phyloP scores from a whole-genome alignment of 1,140 invertebrate genomes.

The Neuroterus valhalla region DNA sequence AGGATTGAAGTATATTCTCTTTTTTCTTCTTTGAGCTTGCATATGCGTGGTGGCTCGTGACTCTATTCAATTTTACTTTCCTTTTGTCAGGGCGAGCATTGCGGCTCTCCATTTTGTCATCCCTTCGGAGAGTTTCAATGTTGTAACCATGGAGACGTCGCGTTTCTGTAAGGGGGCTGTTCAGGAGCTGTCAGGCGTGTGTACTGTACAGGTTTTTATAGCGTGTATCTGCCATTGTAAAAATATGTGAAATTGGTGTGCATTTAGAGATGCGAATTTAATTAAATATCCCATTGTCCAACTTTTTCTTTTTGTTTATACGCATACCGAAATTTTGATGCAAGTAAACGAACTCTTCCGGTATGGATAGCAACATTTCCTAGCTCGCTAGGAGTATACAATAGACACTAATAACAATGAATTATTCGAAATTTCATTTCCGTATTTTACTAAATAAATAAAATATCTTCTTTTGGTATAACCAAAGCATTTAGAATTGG shows the following conservation, averaged over 20 bases:
- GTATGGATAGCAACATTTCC: too few species aligned
- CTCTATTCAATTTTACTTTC: slow-evolving; percentile 44
- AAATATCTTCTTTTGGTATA: too few species aligned
- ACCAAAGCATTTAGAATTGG: too few species aligned
- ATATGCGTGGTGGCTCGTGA: background rate
- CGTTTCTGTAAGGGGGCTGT: slow-evolving; percentile 71
- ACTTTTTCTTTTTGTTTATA: background rate
- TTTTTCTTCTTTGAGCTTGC: slow-evolving; percentile 3
- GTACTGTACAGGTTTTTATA: slow-evolving; percentile 53
- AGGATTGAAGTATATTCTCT: background rate
- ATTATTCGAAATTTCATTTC: too few species aligned
- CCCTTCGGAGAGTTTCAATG: slow-evolving; percentile 72
- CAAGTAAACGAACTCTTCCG: too few species aligned
- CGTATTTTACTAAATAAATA: too few species aligned
- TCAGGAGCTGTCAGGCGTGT: slow-evolving; percentile 63
- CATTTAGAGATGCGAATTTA: slow-evolving; percentile 48
- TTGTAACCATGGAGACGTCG: slow-evolving; percentile 75
- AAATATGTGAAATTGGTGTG: slow-evolving; percentile 50
- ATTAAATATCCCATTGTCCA: slow-evolving; percentile 38
- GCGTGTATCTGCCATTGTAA: slow-evolving; percentile 63
- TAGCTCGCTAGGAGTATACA: too few species aligned
- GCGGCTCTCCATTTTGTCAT: slow-evolving; percentile 74
- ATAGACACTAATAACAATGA: too few species aligned
- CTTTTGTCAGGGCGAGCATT: slow-evolving; percentile 61
- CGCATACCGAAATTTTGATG: too few species aligned